Conservation (phyloP, 2,888 invertebrate genomes). For the Sinodicranocentrus sp. region DNA sequence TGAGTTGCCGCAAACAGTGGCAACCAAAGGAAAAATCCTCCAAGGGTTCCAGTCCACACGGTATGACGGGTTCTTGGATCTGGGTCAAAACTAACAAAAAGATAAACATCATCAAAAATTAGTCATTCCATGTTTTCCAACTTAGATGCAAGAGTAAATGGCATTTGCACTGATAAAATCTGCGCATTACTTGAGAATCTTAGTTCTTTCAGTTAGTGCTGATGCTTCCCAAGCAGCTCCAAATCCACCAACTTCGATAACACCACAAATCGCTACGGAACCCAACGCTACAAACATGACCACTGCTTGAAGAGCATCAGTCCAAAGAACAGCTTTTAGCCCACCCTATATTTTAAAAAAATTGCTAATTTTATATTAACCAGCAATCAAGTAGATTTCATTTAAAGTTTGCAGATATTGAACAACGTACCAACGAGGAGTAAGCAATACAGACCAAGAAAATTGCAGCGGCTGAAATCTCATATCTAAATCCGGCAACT, state of each 20-base stretch:
- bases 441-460: constrained; percentile 72
- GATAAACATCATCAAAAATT: no score
- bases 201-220: constrained; percentile 51
- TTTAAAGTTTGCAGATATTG: no score
- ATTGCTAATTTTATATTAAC: background rate
- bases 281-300: constrained; percentile 67
- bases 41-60: constrained; percentile 69
- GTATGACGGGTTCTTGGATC: constrained; percentile 70
- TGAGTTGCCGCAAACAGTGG: constrained; percentile 72
- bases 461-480: constrained; percentile 68
- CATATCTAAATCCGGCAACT: constrained; percentile 70
- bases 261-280: constrained; percentile 60
- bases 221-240: constrained; percentile 58
- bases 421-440: constrained; percentile 69
- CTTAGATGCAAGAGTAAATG: no score
- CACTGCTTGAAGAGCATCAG: constrained; percentile 70
- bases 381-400: background rate
- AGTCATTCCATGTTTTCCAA: no score
- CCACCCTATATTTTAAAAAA: constrained; percentile 39
- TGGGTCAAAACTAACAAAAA: constrained; percentile 2
- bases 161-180: no score
- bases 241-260: constrained; percentile 71
- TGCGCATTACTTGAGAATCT: constrained; percentile 58
- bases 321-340: constrained; percentile 66
- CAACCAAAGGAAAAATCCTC: constrained; percentile 70